phyloP scores from a whole-genome alignment of 2,113 vertebrate genomes.

The Pelvicachromis taeniatus region DNA sequence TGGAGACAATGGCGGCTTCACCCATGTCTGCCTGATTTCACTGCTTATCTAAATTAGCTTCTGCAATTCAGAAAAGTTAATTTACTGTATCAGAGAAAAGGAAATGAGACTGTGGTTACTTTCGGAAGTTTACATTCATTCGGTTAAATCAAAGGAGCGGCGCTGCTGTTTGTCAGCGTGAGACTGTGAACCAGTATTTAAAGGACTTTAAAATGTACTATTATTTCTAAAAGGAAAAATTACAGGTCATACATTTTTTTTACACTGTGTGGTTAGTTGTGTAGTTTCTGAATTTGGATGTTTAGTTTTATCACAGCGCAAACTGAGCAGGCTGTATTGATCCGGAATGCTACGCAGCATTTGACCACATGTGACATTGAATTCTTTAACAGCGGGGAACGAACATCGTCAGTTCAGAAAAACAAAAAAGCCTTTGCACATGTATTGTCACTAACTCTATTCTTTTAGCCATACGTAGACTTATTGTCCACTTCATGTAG shows the following conservation, averaged over 20 bases:
- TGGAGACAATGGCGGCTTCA: not conserved
- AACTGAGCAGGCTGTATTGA: not conserved
- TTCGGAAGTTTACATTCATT: conserved; percentile 14
- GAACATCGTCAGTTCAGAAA: not conserved
- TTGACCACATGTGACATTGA: not conserved
- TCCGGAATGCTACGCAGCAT: not conserved
- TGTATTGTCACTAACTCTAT: not conserved
- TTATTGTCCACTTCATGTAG: not conserved
- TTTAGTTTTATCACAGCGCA: not conserved
- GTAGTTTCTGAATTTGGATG: not conserved
- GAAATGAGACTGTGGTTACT: conserved; percentile 27
- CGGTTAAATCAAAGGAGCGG: not conserved
- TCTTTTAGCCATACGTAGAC: not conserved
- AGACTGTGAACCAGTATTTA: not conserved
- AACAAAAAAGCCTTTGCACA: not conserved
- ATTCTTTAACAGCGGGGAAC: not conserved
- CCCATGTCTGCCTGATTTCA: not conserved
- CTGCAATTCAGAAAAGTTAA: conserved; percentile 36
- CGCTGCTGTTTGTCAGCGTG: not conserved
- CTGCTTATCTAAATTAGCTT: conserved; percentile 59
- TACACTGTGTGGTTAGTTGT: not conserved
- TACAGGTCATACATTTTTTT: not conserved
- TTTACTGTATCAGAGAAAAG: conserved; percentile 41
- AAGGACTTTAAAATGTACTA: not conserved
- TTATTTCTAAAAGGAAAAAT: not conserved